Evolutionary conservation across 2,113 vertebrate genomes (phyloP), one percentile per base, ranked within the genome.

Genomic region (Corvus cornix): DNA sequence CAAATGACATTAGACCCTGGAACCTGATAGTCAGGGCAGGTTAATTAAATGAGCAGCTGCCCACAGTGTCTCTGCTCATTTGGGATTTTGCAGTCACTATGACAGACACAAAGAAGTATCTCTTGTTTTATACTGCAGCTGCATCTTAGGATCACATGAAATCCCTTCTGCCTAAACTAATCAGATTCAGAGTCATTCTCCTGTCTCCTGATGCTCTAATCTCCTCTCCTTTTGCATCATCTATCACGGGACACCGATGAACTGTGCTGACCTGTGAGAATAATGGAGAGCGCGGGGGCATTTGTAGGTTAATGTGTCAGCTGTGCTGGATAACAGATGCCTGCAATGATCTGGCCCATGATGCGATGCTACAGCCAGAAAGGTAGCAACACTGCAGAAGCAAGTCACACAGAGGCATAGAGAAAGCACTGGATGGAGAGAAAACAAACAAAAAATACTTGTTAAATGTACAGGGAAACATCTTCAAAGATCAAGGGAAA

Each of bases 21-120:
- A 93, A 87, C 35, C 69, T 37, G 56, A 78, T 84, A 77, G 86
- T 59, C 81, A 69, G 48, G 48, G 43, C 73, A 91, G 87, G 78
- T 87, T 97, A 96, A 97, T 97, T 92, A 94, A 96, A 91, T 90
- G 81, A 95, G 76, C 90, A 64, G 48, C 83, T 81, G 72, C 76
- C 84, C 83, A 73, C 64, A 19, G 62, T 80, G 84, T 44, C 87
- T 62, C 35, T 48, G 75, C 76, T 73, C 76, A 8, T 89, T 88
- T 70, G 84, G 89, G 72, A 55, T 81, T 95, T 84, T 94, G 66
- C 39, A 16, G 64, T 89, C 60, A 10, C 66, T 77, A 19, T 90
- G 87, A 95, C 87, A 94, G 67, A 75, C 75, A 59, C 15, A 44
- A 95, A 95, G 90, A 84, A 91, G 37, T 41, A 88, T 88, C 62